Base-by-base conservation (phyloP, 2,797 vertebrate species). In the Thripadectes ignobilis region DNA sequence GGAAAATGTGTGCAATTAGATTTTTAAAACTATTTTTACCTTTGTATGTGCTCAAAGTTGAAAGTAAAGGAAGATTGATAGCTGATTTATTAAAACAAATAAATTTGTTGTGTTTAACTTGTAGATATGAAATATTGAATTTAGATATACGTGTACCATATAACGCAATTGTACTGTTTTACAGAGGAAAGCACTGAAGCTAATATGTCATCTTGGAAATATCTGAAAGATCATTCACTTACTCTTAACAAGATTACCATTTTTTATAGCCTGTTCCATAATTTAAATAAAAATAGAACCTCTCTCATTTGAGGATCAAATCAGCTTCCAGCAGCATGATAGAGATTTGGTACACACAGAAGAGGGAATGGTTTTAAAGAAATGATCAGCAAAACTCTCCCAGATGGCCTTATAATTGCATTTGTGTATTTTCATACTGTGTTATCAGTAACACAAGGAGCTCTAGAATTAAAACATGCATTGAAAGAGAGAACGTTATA, bases 161-260 rank as follows among this genome's bases (percentile, higher is more conserved):
- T 54, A 38, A 46, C 16, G 54, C 6, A 57, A 38, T 3, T 27
- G 5, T 30, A 63, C 27, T 68, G 2, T 43, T 86, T 86, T 66
- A 77, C 43, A 81, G 55, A 87, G 12, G 14, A 91, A 84, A 94
- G 30, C 24, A 12, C 12, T 62, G 65, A 77, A 93, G 84, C 6
- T 13, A 72, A 18, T 76, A 73, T 12, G 14, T 46, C 34, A 29
- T 29, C 8, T 57, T 78, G 67, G 43, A 62, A 79, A 68, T 57
- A 89, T 15, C 57, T 86, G 51, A 58, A 80, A 94, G 41, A 62
- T 24, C 12, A 38, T 54, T 81, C 59, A 89, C 24, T 62, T 88
- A 29, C 24, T 79, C 45, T 72, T 55, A 79, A 75, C 8, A 69
- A 48, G 52, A 69, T 80, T 73, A 52, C 15, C 34, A 22, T 38